These are phyloP conservation scores for Peribatodes rhomboidaria DNA, from an alignment of 2,888 invertebrate genomes.

Conservation along the genomic window DNA sequence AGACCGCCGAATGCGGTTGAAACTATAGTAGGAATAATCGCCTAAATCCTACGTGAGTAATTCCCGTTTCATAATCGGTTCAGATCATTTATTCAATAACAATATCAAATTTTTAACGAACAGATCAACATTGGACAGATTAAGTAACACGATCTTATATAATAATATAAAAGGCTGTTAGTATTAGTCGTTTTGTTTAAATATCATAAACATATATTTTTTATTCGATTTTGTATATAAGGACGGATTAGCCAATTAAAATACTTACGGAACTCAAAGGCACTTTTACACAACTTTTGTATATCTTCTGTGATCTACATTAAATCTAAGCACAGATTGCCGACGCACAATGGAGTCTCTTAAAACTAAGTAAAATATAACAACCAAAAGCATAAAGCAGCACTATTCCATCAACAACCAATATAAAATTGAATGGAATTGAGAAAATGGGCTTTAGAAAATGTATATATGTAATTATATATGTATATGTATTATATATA, in stretches of 20 bases:
- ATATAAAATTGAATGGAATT: not conserved
- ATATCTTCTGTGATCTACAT: conserved; percentile 34
- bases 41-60: too few species aligned
- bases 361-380: not conserved
- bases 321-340: conserved; percentile 33
- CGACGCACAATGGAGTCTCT: conserved; percentile 10
- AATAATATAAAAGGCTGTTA: not conserved
- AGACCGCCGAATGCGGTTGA: too few species aligned
- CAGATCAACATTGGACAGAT: not conserved
- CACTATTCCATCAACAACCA: not conserved
- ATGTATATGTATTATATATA: not conserved
- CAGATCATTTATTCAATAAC: not conserved
- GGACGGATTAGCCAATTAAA: conserved; percentile 51
- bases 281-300: conserved; percentile 42
- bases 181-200: not conserved
- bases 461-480: not conserved
- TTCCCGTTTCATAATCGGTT: too few species aligned
- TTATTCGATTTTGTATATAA: conserved; percentile 17
- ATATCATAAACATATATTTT: not conserved
- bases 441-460: not conserved
- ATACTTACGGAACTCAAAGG: conserved; percentile 59
- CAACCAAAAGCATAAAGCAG: not conserved
- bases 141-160: conserved; percentile 7
- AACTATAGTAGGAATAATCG: too few species aligned
- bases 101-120: not conserved